Evolutionary conservation across 2,888 invertebrate genomes (phyloP).

Genomic region (Hydrotaea diabolus): DNA sequence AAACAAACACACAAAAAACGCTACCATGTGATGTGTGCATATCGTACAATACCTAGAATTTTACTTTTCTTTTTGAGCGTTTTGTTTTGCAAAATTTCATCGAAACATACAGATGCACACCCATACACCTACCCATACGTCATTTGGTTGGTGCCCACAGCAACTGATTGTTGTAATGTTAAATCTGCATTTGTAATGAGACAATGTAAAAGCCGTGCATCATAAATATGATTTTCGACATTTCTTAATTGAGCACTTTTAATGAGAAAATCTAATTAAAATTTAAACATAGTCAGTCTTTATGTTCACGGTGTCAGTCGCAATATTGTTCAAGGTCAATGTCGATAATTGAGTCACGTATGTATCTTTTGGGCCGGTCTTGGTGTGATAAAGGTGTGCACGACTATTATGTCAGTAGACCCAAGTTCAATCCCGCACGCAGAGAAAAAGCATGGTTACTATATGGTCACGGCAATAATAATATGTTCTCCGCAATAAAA

Average conservation of each 20-base stretch:
- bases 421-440: too few species aligned
- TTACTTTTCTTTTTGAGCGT: neutral
- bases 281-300: neutral
- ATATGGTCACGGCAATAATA: too few species aligned
- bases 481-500: too few species aligned
- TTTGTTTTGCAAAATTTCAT: slow-evolving; percentile 11
- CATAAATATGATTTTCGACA: neutral
- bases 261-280: slow-evolving; percentile 3
- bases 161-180: too few species aligned
- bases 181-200: too few species aligned
- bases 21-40: neutral
- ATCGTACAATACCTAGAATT: slow-evolving; percentile 1
- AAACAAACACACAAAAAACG: neutral
- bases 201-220: neutral
- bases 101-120: neutral
- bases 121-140: neutral
- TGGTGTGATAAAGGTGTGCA: too few species aligned
- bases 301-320: too few species aligned
- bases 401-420: too few species aligned
- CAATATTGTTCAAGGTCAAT: neutral
- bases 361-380: too few species aligned
- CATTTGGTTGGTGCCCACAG: neutral
- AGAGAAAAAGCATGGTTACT: too few species aligned
- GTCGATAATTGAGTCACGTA: neutral
- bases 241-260: neutral